phyloP scores from a whole-genome alignment of 1,140 invertebrate species.

The Drosophila lacertosa region DNA sequence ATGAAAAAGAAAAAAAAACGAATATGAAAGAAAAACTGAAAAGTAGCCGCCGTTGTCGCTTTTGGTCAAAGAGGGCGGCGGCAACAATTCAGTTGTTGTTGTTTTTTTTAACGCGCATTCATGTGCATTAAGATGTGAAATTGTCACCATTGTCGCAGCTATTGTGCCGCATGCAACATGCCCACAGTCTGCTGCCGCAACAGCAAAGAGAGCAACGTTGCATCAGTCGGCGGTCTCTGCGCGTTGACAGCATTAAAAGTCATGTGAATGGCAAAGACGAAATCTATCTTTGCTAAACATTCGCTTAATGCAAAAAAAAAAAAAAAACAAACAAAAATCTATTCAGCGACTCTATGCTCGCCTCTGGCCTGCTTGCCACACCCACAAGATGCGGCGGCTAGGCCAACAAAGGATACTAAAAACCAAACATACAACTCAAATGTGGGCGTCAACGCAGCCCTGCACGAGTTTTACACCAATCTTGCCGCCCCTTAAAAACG shows the following conservation, averaged over 20 bases:
- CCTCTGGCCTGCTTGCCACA: constrained; percentile 44
- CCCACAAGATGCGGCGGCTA: constrained; percentile 36
- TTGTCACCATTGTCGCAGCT: constrained; percentile 72
- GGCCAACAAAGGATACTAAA: not conserved
- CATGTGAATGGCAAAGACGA: constrained; percentile 23
- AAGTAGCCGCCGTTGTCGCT: constrained; percentile 37
- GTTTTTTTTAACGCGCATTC: constrained; percentile 66
- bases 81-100: not conserved
- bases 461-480: constrained; percentile 38
- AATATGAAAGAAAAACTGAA: constrained; percentile 27
- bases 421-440: not conserved
- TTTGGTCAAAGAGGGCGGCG: constrained; percentile 57
- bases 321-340: constrained; percentile 5
- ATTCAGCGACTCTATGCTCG: constrained; percentile 3
- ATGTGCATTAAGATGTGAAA: constrained; percentile 84
- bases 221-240: constrained; percentile 50
- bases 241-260: constrained; percentile 79
- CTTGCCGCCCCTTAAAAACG: not conserved
- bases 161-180: constrained; percentile 58
- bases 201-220: constrained; percentile 51
- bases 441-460: constrained; percentile 44
- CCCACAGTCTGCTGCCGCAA: constrained; percentile 53
- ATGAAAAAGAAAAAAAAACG: not conserved
- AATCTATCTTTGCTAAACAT: constrained; percentile 10
- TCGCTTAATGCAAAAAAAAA: not conserved